Evolutionary conservation across 2,113 vertebrate species (phyloP).

Genomic region (Alces alces): DNA sequence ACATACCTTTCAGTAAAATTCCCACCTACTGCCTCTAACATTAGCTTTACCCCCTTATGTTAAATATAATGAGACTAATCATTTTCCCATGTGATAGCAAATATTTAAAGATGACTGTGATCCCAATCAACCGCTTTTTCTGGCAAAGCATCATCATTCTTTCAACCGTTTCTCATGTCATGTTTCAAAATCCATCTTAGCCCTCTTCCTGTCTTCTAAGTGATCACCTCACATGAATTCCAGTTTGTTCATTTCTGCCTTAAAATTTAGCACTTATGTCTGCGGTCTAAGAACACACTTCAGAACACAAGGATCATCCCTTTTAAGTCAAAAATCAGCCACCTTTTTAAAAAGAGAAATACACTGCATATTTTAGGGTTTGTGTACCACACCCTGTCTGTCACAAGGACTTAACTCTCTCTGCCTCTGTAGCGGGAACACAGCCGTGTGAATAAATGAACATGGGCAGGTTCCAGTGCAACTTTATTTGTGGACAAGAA

Average conservation of each 20-base stretch:
- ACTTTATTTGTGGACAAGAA: neutral
- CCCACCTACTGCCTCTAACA: neutral
- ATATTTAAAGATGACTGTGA: neutral
- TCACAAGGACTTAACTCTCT: neutral
- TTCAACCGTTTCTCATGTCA: neutral
- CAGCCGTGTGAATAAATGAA: neutral
- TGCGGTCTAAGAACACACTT: neutral
- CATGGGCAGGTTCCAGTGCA: neutral
- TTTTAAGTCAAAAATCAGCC: neutral
- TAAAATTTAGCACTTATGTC: neutral
- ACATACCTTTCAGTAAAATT: neutral
- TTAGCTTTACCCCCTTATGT: neutral
- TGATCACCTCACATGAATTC: neutral
- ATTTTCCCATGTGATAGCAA: neutral
- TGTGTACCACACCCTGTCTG: neutral
- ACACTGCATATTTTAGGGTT: neutral
- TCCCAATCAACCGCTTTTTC: neutral
- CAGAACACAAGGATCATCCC: neutral
- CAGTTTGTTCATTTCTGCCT: neutral
- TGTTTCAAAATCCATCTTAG: neutral
- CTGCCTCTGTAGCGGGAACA: neutral
- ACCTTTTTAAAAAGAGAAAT: neutral
- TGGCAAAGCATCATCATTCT: neutral
- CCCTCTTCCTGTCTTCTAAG: neutral
- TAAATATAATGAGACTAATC: neutral